Percentiles rank a stretch among this genome's conserved stretches.
Evolutionary conservation across 2,888 invertebrate genomes (phyloP).

Genomic region (Exephanes ischioxanthus): DNA sequence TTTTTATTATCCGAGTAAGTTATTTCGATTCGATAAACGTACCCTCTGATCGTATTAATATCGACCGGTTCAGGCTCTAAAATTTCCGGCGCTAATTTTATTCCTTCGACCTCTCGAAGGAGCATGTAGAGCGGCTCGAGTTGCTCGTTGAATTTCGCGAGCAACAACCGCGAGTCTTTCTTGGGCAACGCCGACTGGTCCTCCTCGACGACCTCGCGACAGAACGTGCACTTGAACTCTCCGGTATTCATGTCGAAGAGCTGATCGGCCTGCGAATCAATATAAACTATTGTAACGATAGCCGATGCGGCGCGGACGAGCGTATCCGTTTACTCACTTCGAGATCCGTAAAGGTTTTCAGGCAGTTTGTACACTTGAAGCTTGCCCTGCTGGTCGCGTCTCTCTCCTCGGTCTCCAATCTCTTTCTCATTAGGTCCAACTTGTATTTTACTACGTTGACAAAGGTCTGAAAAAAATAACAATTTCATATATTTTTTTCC

Average conservation of each 20-base stretch:
- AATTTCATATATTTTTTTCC: no score
- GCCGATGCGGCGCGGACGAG: not conserved
- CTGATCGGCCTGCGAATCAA: slow-evolving; percentile 90
- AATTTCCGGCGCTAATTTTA: slow-evolving; percentile 96
- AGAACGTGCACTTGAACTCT: slow-evolving; percentile 96
- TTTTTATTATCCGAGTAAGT: not conserved
- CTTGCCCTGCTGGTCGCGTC: slow-evolving; percentile 98
- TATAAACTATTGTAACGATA: slow-evolving; percentile 23
- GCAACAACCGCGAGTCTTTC: slow-evolving; percentile 95
- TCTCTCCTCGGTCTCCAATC: slow-evolving; percentile 97
- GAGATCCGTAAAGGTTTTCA: slow-evolving; percentile 97
- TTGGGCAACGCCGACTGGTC: slow-evolving; percentile 97
- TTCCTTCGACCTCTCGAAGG: slow-evolving; percentile 95
- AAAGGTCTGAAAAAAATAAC: slow-evolving; percentile 88
- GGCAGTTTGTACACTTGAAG: slow-evolving; percentile 96
- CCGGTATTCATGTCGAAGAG: slow-evolving; percentile 93
- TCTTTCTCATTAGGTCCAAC: slow-evolving; percentile 97
- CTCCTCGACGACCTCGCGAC: slow-evolving; percentile 95
- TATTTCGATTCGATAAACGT: not conserved
- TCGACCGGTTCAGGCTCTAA: slow-evolving; percentile 97
- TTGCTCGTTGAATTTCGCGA: slow-evolving; percentile 98
- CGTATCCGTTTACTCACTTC: slow-evolving; percentile 87
- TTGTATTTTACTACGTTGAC: slow-evolving; percentile 99
- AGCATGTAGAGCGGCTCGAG: slow-evolving; percentile 96
- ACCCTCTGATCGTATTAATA: slow-evolving; percentile 90